A percentile compares a stretch with the other conserved stretches of the same genome.
Evolutionary conservation across 2,888 invertebrate genomes (phyloP).

Genomic region (Pseudococcus jackbeardsleyi): DNA sequence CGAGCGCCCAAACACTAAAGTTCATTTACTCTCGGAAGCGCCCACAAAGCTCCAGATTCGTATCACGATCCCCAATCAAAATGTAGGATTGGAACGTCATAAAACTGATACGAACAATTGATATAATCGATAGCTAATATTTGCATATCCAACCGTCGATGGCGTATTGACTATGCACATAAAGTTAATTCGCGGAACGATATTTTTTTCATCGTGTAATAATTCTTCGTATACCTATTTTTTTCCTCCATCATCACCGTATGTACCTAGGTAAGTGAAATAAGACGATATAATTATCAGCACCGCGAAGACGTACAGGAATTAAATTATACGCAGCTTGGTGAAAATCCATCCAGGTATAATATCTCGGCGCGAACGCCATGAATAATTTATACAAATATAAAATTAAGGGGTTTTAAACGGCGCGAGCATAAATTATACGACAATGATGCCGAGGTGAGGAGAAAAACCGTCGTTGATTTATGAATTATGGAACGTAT

Average conservation of each 20-base stretch:
- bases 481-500: constrained; percentile 34
- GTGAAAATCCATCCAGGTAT: not conserved
- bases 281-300: constrained; percentile 29
- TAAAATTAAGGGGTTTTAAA: constrained; percentile 14
- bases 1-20: not conserved
- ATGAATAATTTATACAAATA: constrained; percentile 41
- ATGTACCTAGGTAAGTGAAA: not conserved
- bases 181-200: constrained; percentile 15
- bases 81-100: constrained; percentile 18
- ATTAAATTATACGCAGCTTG: not conserved
- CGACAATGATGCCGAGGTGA: constrained; percentile 6
- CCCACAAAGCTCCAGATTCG: constrained; percentile 28
- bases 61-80: not conserved
- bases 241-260: not conserved
- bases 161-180: not conserved
- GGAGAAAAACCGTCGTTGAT: not conserved
- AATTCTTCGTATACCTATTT: not conserved
- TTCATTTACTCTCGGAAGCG: constrained; percentile 24
- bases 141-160: not conserved
- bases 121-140: constrained; percentile 27
- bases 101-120: not conserved
- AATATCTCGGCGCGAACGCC: not conserved
- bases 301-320: not conserved
- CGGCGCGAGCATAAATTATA: constrained; percentile 34
- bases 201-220: not conserved